Evolutionary conservation across 2,113 vertebrate species (phyloP).

Genomic region (Abramis brama): DNA sequence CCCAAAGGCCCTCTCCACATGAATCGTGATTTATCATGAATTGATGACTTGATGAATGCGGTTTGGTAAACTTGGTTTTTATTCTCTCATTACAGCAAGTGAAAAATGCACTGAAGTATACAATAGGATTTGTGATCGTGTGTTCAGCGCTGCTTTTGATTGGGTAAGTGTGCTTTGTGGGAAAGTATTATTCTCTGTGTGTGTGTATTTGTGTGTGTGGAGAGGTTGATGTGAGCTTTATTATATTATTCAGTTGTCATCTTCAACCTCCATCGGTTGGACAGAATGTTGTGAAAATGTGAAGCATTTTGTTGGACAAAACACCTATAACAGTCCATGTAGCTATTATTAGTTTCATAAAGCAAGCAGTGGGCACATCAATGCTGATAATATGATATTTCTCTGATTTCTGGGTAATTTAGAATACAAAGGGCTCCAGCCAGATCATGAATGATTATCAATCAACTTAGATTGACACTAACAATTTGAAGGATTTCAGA

Average conservation of each 20-base stretch:
- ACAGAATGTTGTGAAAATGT: neutral
- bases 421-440: neutral
- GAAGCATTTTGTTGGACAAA: constrained; percentile 4
- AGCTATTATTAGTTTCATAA: neutral
- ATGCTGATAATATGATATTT: neutral
- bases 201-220: constrained; percentile 59
- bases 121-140: constrained; percentile 86
- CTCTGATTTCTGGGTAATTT: neutral
- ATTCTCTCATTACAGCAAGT: constrained; percentile 84
- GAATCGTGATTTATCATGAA: neutral
- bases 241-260: neutral
- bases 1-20: constrained; percentile 56
- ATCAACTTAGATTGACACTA: neutral
- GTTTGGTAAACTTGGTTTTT: constrained; percentile 43
- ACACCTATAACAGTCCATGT: neutral
- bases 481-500: neutral
- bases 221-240: constrained; percentile 20
- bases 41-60: constrained; percentile 43
- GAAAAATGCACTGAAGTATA: constrained; percentile 92
- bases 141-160: constrained; percentile 90
- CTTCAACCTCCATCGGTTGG: neutral
- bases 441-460: neutral
- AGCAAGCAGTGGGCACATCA: neutral
- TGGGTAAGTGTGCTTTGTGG: constrained; percentile 85
- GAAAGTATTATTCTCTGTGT: constrained; percentile 3